Evolutionary conservation across 1,140 invertebrate species (phyloP), one percentile per base, ranked within the genome.

Genomic region (Aphelinus certus): DNA sequence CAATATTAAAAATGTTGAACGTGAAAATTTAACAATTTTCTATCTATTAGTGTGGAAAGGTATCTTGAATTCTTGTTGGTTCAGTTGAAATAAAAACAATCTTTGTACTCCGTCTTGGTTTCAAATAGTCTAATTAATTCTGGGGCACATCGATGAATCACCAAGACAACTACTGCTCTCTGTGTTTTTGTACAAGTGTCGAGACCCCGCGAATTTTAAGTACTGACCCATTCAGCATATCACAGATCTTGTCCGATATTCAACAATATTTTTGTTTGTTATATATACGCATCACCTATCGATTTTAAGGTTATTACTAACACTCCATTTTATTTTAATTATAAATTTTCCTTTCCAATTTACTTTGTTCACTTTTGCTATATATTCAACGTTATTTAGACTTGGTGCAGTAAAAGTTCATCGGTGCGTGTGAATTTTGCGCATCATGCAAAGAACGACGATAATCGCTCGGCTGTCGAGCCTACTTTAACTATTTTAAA

Each of bases 191-290:
- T 73, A 66, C 55, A 65, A n/a, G 51, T 62, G 63, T 66, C 63
- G 45, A 60, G 48, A 66, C 51, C 72, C 46, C 65, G 68, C 7
- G 68, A 71, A 63, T 67, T 71, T 46, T 75, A 71, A 76, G 63
- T 76, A 76, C 75, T 76, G 65, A 76, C 58, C 70, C 49, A 76
- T 76, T 76, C 74, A 76, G 64, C 75, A 72, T 76, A 76, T 76
- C 75, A 76, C 75, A 76, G 75, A 72, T 72, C 75, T 76, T 68
- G 70, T 72, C 75, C 75, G 65, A 72, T 72, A 71, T 71, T 71
- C 60, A 75, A 75, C 73, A 75, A 71, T 76, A 76, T 48, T 75
- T 70, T 61, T 47, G 57, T 61, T 64, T n/a, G 43, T 56, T 26
- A 26, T 26, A 26, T 70, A 55, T 68, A 58, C 65, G 71, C 57